Base-by-base conservation (phyloP, 2,113 vertebrate genomes). In the Phylloscopus whistleri region DNA sequence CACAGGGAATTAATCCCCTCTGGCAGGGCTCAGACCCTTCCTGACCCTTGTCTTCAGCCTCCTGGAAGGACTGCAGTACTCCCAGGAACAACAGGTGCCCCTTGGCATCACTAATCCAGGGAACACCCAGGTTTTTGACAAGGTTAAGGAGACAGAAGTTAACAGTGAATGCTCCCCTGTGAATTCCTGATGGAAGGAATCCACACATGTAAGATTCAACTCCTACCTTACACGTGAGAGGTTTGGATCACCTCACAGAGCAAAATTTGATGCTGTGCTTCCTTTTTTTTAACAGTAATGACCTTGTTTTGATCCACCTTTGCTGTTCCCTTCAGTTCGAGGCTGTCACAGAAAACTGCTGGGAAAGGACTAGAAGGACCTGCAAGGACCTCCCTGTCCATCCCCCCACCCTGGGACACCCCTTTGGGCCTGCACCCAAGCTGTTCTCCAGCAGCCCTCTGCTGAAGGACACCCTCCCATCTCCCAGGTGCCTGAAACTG, bases 141-240 rank as follows among this genome's bases (percentile, higher is more conserved):
- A 56, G 69, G 31, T 51, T 13, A 41, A 59, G 43, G 74, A 59
- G 60, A 51, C 33, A 26, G 30, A 75, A 62, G 28, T 67, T 37
- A 76, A 13, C 55, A 69, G 44, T 18, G 35, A 33, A 7, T 13
- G n/a, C 48, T 63, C 14, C 20, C 31, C 6, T 0, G 0, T 33
- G 49, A 74, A 52, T 23, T 49, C 13, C 48, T n/a, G 51, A 56
- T 60, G 26, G 39, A 59, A 62, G n/a, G 62, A 63, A 41, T 5
- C 9, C 66, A 46, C 9, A 11, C 2, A 0, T 6, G 2, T 11
- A 33, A 51, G 23, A 53, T 12, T 55, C 16, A 27, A 31, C 30
- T 41, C 30, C 24, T 46, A 0, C 63, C 16, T 76, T 59, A 60
- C 6, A 39, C 6, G 4, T 16, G 7, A 39, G 62, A 72, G 27